Evolutionary conservation across 2,113 vertebrate species (phyloP).

Genomic region (Nematolebias whitei): DNA sequence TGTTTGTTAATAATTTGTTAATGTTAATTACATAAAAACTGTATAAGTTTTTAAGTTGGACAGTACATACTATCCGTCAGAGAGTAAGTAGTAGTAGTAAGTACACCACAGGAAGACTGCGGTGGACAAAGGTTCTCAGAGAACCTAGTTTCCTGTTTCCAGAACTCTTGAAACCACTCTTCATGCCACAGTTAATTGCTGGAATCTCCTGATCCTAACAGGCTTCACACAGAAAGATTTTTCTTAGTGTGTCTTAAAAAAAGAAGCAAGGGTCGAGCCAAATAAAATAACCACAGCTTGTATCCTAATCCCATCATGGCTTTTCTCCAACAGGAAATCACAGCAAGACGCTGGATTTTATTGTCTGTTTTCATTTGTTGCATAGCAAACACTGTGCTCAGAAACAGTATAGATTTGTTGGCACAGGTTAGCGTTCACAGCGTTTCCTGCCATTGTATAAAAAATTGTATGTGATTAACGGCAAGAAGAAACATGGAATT

Average conservation of each 20-base stretch:
- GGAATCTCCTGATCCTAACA: conserved; percentile 19
- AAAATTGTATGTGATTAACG: too few relatives aligned
- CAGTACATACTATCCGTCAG: too few relatives aligned
- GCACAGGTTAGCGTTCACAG: conserved; percentile 1
- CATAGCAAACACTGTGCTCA: conserved; percentile 12
- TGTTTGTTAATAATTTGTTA: too few relatives aligned
- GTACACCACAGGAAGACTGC: not conserved
- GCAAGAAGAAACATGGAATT: too few relatives aligned
- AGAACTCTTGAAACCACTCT: not conserved
- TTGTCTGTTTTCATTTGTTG: conserved; percentile 28
- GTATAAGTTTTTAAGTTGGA: too few relatives aligned
- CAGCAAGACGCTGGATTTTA: conserved; percentile 5
- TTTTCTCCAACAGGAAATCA: conserved; percentile 27
- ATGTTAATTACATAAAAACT: too few relatives aligned
- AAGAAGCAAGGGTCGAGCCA: not conserved
- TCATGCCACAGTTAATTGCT: conserved; percentile 31
- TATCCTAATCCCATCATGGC: not conserved
- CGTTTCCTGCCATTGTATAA: conserved; percentile 57
- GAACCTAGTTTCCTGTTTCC: not conserved
- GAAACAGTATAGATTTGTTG: conserved; percentile 20
- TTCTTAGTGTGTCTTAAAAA: conserved; percentile 11
- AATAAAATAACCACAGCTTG: conserved; percentile 1
- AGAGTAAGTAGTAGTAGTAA: too few relatives aligned
- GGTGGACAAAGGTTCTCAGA: not conserved
- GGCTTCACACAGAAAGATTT: conserved; percentile 23